Evolutionary conservation across 2,888 invertebrate genomes (phyloP).

Genomic region (Orthonychiurus folsomi): DNA sequence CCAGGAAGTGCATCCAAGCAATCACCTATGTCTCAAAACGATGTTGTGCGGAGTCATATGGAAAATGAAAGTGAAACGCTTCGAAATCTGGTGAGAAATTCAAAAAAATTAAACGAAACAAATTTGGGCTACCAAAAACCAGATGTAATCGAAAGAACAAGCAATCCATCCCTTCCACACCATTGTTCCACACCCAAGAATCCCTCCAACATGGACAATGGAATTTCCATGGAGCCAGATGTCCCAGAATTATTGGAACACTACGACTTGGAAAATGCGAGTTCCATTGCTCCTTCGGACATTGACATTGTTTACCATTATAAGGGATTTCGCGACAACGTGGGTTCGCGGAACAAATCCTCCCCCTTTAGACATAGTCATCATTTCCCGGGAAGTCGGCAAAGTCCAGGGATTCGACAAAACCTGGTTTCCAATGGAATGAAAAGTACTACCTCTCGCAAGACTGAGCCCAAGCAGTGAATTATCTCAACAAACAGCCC

Average conservation of each 20-base stretch:
- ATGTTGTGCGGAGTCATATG: slow-evolving; percentile 68
- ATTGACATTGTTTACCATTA: slow-evolving; percentile 95
- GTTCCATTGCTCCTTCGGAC: slow-evolving; percentile 93
- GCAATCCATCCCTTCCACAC: slow-evolving; percentile 48
- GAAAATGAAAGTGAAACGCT: slow-evolving; percentile 48
- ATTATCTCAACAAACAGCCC: slow-evolving; percentile 75
- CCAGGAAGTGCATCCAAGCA: slow-evolving; percentile 24
- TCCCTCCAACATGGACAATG: slow-evolving; percentile 39
- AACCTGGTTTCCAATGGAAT: slow-evolving; percentile 47
- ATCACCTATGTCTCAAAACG: slow-evolving; percentile 48
- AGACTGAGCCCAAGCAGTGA: slow-evolving; percentile 85
- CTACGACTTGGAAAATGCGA: slow-evolving; percentile 93
- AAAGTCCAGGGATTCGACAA: slow-evolving; percentile 38
- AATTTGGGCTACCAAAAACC: slow-evolving; percentile 66
- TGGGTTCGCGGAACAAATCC: slow-evolving; percentile 41
- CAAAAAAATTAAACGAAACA: slow-evolving; percentile 32
- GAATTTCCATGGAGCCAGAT: slow-evolving; percentile 49
- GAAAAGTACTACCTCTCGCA: slow-evolving; percentile 82
- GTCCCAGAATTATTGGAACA: slow-evolving; percentile 77
- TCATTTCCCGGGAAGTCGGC: slow-evolving; percentile 34
- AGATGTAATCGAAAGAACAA: slow-evolving; percentile 61
- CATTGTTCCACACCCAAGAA: slow-evolving; percentile 6
- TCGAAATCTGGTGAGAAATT: slow-evolving; percentile 36
- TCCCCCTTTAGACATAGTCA: slow-evolving; percentile 41
- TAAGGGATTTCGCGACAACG: slow-evolving; percentile 71